Percentiles rank a stretch among this genome's conserved stretches.
phyloP scores from a whole-genome alignment of 2,113 vertebrate genomes.

The Chionis minor region DNA sequence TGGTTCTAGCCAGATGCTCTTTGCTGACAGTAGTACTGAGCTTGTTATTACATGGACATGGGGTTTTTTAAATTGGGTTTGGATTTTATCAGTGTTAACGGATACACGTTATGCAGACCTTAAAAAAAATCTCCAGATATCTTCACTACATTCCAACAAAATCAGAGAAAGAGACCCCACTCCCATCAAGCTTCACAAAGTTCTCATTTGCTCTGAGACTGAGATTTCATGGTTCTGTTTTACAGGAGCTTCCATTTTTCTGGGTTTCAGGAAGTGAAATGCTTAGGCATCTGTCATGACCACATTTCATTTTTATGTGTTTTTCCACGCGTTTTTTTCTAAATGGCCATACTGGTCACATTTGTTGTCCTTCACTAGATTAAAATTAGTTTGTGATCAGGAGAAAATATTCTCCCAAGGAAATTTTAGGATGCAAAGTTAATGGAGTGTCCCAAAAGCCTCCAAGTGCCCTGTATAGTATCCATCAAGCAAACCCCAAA shows the following conservation, averaged over 20 bases:
- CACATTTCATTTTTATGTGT: constrained; percentile 18
- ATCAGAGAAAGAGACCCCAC: neutral
- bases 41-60: neutral
- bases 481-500: constrained; percentile 63
- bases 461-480: constrained; percentile 46
- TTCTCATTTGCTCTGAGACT: neutral
- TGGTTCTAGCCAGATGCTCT: neutral
- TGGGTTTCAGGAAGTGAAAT: neutral
- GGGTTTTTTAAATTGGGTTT: neutral
- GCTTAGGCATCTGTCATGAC: constrained; percentile 1
- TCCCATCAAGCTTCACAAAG: neutral
- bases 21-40: neutral
- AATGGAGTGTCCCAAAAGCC: constrained; percentile 63
- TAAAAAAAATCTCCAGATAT: neutral
- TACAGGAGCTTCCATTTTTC: neutral
- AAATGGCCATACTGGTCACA: constrained; percentile 22
- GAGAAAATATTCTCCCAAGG: constrained; percentile 58
- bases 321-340: neutral
- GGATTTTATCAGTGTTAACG: neutral
- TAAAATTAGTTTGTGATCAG: constrained; percentile 46
- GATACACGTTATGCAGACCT: neutral
- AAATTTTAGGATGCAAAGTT: constrained; percentile 63
- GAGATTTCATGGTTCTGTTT: neutral
- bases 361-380: constrained; percentile 45
- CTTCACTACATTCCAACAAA: neutral